Evolutionary conservation across 2,113 vertebrate genomes (phyloP).

Genomic region (Hiodon alosoides): DNA sequence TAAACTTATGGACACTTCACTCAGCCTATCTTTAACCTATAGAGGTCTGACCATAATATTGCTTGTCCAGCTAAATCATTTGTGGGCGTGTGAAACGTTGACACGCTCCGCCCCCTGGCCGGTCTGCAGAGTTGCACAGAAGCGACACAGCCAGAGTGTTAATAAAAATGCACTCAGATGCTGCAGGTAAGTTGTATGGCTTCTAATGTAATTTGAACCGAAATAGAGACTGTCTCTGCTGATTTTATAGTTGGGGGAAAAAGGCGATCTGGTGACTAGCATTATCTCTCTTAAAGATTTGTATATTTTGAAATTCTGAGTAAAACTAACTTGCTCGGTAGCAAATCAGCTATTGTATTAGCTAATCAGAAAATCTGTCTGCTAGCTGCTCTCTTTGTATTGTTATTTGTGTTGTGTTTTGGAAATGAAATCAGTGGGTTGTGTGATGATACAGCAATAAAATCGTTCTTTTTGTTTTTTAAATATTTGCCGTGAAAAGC

Average conservation of each 20-base stretch:
- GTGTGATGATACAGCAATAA: not conserved
- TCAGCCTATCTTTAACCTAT: conserved; percentile 26
- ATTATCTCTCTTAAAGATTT: conserved; percentile 15
- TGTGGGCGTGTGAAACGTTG: conserved; percentile 56
- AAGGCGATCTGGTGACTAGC: not conserved
- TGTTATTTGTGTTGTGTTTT: conserved; percentile 46
- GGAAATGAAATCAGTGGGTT: conserved; percentile 50
- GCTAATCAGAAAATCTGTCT: conserved; percentile 31
- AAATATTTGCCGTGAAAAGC: not conserved
- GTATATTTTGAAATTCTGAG: conserved; percentile 32
- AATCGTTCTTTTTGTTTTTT: conserved; percentile 14
- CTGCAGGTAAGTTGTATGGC: conserved; percentile 87
- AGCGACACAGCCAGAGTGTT: conserved; percentile 59
- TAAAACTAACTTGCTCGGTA: conserved; percentile 34
- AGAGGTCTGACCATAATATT: conserved; percentile 27
- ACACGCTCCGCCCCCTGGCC: conserved; percentile 68
- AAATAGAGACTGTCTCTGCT: conserved; percentile 1
- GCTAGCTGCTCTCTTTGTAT: conserved; percentile 61
- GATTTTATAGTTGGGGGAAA: conserved; percentile 10
- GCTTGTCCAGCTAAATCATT: conserved; percentile 39
- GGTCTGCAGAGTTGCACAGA: conserved; percentile 68
- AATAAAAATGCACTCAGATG: conserved; percentile 99
- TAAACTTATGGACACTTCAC: conserved; percentile 24
- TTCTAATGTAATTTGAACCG: conserved; percentile 28
- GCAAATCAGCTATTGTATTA: conserved; percentile 33